Base-by-base conservation (phyloP, 2,797 vertebrate genomes). In the Mus caroli region DNA sequence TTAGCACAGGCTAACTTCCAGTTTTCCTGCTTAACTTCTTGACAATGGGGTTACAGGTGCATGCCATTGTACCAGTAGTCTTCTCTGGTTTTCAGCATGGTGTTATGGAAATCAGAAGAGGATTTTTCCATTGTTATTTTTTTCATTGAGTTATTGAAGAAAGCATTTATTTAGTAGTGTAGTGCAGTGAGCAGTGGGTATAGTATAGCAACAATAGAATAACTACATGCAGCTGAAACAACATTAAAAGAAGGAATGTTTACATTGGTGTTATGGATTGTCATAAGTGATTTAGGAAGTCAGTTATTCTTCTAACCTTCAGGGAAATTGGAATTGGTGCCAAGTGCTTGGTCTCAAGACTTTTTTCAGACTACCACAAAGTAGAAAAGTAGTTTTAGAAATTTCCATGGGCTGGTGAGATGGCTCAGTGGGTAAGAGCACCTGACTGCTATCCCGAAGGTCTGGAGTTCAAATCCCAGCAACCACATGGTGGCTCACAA, bases 21-120 rank as follows among this genome's bases (percentile, higher is more conserved):
- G 69, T 71, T 17, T 8, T 37, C n/a, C n/a, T 71, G 67, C 67
- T 71, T 69, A 28, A 54, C 67, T 17, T 73, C 34, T 50, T 56
- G 50, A 73, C 24, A 31, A 15, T 73, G n/a, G 24, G 10, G 50
- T 87, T 73, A 73, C 17, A 73, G n/a, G 15, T 73, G 15, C 40
- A 37, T 85, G 37, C 34, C 20, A 2, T 13, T 28, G 11, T 24
- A 52, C 43, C 31, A 24, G 11, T n/a, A 86, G 84, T 2, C 46
- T 86, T 54, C 2, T 54, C 9, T 86, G 40, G 73, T 78, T 90
- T 77, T 86, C 37, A 93, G 20, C 24, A 43, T 90, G 75, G 26
- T 78, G 46, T 79, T 93, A 80, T 46, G 19, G 56, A 28, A 71
- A 92, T 7, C 40, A 88, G 95, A 91, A 94, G 20, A 89, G 92